A percentile compares a stretch with the other conserved stretches of the same genome.
These are phyloP conservation scores for Bombus superbus DNA, from an alignment of 1,140 invertebrate genomes.

Conservation along the genomic window DNA sequence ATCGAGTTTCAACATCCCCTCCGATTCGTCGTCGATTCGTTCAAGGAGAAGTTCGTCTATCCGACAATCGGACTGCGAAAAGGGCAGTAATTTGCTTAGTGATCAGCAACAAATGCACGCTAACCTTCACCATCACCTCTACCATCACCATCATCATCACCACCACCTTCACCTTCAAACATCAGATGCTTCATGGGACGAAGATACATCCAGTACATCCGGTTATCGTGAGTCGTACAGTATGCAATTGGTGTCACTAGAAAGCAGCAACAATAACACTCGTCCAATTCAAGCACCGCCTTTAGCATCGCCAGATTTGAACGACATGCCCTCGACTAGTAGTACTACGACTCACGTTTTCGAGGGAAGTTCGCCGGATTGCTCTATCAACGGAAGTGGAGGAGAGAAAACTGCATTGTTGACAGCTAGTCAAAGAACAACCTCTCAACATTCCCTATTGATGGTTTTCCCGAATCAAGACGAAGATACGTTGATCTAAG, in stretches of 20 bases:
- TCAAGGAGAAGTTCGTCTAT: constrained; percentile 63
- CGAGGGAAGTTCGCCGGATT: constrained; percentile 86
- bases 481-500: constrained; percentile 89
- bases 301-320: constrained; percentile 85
- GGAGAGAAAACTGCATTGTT: constrained; percentile 85
- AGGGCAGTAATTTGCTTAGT: constrained; percentile 27
- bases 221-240: constrained; percentile 88
- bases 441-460: constrained; percentile 87
- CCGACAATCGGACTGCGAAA: constrained; percentile 68
- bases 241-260: constrained; percentile 83
- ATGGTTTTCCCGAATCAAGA: constrained; percentile 89
- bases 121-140: constrained; percentile 49
- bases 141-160: constrained; percentile 66
- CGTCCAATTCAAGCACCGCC: constrained; percentile 84
- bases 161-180: constrained; percentile 65
- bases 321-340: constrained; percentile 84
- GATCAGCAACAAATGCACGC: constrained; percentile 63
- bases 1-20: constrained; percentile 69
- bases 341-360: constrained; percentile 85
- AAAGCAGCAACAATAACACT: constrained; percentile 74
- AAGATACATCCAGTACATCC: constrained; percentile 91
- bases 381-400: constrained; percentile 84
- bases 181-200: constrained; percentile 88
- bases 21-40: constrained; percentile 71
- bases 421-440: constrained; percentile 81